Evolutionary conservation across 2,888 invertebrate species (phyloP).

Genomic region (Tenthredo mesomela): DNA sequence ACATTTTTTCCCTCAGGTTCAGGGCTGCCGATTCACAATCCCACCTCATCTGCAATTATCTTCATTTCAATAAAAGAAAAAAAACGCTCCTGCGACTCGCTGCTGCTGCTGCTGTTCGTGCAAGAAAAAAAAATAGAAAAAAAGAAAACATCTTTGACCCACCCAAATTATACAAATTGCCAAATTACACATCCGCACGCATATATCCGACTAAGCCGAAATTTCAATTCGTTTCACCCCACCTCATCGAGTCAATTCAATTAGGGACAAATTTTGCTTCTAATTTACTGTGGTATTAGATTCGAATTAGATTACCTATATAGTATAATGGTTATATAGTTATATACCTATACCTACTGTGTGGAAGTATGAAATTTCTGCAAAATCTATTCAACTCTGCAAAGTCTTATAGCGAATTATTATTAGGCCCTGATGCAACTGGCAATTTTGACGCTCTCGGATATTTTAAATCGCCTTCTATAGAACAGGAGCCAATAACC

Average conservation of each 20-base stretch:
- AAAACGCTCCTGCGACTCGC: not conserved
- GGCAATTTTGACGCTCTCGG: not conserved
- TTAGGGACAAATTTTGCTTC: not conserved
- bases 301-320: too few species aligned
- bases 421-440: not conserved
- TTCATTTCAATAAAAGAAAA: not conserved
- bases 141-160: not conserved
- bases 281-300: too few species aligned
- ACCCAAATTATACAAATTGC: not conserved
- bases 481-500: slow-evolving; percentile 25
- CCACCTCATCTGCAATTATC: not conserved
- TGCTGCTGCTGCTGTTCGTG: not conserved
- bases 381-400: not conserved
- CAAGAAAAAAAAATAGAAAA: not conserved
- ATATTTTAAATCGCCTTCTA: slow-evolving; percentile 21
- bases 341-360: too few species aligned
- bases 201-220: not conserved
- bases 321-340: too few species aligned
- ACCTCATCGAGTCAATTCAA: not conserved
- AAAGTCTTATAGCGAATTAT: not conserved
- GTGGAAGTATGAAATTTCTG: too few species aligned
- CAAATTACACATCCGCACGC: not conserved
- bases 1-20: slow-evolving; percentile 22
- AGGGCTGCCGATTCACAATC: slow-evolving; percentile 18
- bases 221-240: not conserved